Percentiles rank a stretch among this genome's conserved stretches.
Conservation (phyloP, 2,113 vertebrate species). For the Atlantisia rogersi region DNA sequence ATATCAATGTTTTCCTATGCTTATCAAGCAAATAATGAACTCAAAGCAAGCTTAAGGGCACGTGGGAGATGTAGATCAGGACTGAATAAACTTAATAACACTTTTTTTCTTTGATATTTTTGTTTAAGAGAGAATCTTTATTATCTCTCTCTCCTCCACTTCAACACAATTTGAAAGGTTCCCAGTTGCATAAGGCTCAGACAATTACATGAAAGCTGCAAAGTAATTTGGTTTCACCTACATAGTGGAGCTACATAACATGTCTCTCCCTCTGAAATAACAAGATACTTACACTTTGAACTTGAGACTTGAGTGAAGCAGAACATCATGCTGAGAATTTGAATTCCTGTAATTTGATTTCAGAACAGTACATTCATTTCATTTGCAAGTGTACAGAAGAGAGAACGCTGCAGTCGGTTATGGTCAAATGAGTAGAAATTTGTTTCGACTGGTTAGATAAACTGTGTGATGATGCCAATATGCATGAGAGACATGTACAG, state of each 20-base stretch:
- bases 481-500: not conserved
- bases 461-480: not conserved
- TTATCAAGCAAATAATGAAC: not conserved
- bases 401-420: constrained; percentile 1
- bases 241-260: not conserved
- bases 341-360: constrained; percentile 59
- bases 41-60: not conserved
- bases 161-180: not conserved
- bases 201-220: not conserved
- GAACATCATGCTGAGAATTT: constrained; percentile 36
- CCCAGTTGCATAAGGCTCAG: not conserved
- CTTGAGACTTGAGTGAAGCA: constrained; percentile 9
- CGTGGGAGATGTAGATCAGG: not conserved
- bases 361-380: constrained; percentile 19
- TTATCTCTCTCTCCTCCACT: not conserved
- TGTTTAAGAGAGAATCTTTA: not conserved
- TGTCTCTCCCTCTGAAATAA: not conserved
- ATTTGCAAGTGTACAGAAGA: constrained; percentile 11
- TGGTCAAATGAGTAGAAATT: constrained; percentile 19
- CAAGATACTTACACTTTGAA: constrained; percentile 24
- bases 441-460: constrained; percentile 1
- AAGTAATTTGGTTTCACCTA: not conserved
- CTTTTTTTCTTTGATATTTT: not conserved
- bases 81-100: not conserved
- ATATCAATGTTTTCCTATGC: not conserved